Conservation (phyloP, 1,140 invertebrate genomes). For the Zaprionus lachaisei region DNA sequence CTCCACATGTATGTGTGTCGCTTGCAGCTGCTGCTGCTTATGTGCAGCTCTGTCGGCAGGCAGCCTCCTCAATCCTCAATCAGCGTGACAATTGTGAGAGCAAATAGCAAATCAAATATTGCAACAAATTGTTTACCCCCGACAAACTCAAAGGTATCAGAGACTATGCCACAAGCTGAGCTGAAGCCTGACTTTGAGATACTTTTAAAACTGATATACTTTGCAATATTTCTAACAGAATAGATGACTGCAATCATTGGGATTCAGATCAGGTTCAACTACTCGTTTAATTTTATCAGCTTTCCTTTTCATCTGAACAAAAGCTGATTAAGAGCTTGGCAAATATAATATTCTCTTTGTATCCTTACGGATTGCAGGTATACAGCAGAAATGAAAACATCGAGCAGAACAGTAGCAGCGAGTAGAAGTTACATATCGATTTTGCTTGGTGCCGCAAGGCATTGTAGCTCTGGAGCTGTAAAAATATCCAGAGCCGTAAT, state of each 20-base stretch:
- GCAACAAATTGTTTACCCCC: constrained; percentile 59
- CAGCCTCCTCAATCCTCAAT: constrained; percentile 47
- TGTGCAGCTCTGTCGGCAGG: constrained; percentile 3
- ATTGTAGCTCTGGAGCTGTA: not conserved
- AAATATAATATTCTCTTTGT: constrained; percentile 25
- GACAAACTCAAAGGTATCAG: constrained; percentile 20
- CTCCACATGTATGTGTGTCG: not conserved
- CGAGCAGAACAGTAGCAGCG: constrained; percentile 15
- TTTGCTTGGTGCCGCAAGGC: constrained; percentile 36
- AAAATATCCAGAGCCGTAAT: constrained; percentile 55
- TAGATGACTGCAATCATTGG: not conserved
- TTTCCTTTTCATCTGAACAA: not conserved
- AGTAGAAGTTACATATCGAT: constrained; percentile 64
- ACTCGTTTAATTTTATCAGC: not conserved
- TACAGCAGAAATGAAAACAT: not conserved
- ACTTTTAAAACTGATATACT: constrained; percentile 4
- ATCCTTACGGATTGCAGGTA: constrained; percentile 8
- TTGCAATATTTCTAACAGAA: no score
- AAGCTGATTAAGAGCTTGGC: constrained; percentile 35
- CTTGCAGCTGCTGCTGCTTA: not conserved
- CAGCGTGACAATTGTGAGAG: constrained; percentile 55
- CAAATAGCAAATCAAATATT: constrained; percentile 74
- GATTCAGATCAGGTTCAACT: not conserved
- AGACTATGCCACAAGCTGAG: not conserved
- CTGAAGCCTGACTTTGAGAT: constrained; percentile 9